Evolutionary conservation across 2,888 invertebrate genomes (phyloP).

Genomic region (Sarcophaga rosellei): DNA sequence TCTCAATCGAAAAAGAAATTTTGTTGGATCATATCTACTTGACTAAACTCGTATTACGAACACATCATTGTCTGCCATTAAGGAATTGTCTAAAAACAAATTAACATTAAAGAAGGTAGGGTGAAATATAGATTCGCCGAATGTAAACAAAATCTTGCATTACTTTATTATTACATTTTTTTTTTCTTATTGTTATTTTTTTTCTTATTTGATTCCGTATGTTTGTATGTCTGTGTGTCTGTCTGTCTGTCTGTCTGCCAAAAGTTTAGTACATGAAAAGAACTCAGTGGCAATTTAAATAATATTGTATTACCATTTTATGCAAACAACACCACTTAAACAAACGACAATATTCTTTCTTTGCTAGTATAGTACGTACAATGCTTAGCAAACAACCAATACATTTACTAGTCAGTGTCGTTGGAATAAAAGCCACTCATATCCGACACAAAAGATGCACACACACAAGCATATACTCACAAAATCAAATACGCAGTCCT

Average conservation of each 20-base stretch:
- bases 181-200: slow-evolving; percentile 12
- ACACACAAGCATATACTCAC: neutral
- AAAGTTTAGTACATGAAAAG: slow-evolving; percentile 61
- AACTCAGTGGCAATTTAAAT: slow-evolving; percentile 71
- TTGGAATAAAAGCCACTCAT: neutral
- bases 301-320: slow-evolving; percentile 72
- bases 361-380: slow-evolving; percentile 20
- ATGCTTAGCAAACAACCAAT: slow-evolving; percentile 32
- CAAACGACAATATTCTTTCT: slow-evolving; percentile 64
- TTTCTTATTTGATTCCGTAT: slow-evolving; percentile 34
- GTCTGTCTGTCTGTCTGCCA: slow-evolving; percentile 13
- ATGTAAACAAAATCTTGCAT: neutral
- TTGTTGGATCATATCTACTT: too few relatives aligned
- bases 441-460: slow-evolving; percentile 24
- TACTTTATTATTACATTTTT: neutral
- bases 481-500: neutral
- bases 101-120: neutral
- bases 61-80: too few relatives aligned
- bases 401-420: slow-evolving; percentile 24
- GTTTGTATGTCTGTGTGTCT: neutral
- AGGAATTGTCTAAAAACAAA: neutral
- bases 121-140: slow-evolving; percentile 1
- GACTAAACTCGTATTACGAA: too few relatives aligned
- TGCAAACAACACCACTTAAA: slow-evolving; percentile 72
- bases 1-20: too few relatives aligned